phyloP scores from a whole-genome alignment of 2,113 vertebrate species.

The Apteryx mantelli region DNA sequence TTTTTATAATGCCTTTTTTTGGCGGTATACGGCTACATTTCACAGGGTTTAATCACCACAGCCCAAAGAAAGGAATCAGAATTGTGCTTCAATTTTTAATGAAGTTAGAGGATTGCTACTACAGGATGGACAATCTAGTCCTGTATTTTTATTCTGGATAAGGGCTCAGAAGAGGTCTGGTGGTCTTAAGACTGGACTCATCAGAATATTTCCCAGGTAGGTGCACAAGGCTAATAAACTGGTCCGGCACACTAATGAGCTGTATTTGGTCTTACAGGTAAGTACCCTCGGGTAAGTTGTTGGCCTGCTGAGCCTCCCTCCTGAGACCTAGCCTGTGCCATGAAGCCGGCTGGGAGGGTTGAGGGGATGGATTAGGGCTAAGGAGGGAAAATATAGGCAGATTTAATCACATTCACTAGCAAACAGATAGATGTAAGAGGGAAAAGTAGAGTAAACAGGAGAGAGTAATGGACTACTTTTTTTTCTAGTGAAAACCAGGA shows the following conservation, averaged over 20 bases:
- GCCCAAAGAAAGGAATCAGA: not conserved
- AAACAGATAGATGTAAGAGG: not conserved
- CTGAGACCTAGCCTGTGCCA: not conserved
- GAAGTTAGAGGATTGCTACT: not conserved
- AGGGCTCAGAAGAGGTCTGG: not conserved
- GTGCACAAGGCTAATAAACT: not conserved
- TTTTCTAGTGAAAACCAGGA: conserved; percentile 19
- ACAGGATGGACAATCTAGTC: not conserved
- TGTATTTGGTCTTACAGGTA: no score
- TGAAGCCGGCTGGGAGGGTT: not conserved
- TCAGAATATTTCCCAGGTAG: not conserved
- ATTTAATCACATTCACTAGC: not conserved
- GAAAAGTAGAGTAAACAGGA: not conserved
- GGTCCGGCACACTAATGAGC: not conserved
- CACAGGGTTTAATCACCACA: not conserved
- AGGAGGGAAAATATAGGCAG: not conserved
- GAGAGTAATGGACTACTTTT: not conserved
- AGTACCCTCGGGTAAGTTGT: no score
- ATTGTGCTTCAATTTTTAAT: not conserved
- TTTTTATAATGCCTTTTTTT: fast-evolving
- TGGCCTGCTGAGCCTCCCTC: not conserved
- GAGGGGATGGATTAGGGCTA: not conserved
- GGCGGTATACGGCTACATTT: not conserved
- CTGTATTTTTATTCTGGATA: not conserved
- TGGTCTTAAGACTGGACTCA: not conserved